These are phyloP conservation scores for Frieseomelitta varia DNA, from an alignment of 1,140 invertebrate genomes.

Conservation along the genomic window DNA sequence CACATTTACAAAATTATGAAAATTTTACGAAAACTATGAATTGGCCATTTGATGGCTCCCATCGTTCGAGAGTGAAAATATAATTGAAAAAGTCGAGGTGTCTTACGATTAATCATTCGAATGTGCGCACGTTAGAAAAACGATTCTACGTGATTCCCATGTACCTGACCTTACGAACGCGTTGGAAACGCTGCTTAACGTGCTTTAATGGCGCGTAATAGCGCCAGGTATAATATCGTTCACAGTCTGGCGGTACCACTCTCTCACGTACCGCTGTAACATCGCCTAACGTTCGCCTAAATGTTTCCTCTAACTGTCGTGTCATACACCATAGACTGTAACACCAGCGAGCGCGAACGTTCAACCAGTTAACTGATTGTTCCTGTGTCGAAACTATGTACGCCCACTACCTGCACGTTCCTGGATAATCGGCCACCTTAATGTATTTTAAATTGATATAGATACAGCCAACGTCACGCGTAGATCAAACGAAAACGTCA, in stretches of 20 bases:
- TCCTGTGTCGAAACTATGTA: slow-evolving; percentile 63
- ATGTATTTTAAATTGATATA: neutral
- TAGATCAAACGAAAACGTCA: no score
- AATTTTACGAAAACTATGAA: no score
- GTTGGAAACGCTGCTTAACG: slow-evolving; percentile 23
- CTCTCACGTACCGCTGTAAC: slow-evolving; percentile 1
- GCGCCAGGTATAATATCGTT: slow-evolving; percentile 33
- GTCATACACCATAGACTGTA: slow-evolving; percentile 15
- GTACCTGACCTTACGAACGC: slow-evolving; percentile 38
- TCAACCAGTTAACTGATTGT: slow-evolving; percentile 62
- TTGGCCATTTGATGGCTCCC: no score
- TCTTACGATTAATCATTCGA: no score
- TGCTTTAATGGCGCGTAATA: slow-evolving; percentile 36
- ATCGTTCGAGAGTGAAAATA: no score
- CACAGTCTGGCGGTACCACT: slow-evolving; percentile 3
- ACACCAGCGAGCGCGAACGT: slow-evolving; percentile 16
- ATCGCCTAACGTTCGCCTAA: slow-evolving; percentile 37
- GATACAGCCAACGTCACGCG: neutral
- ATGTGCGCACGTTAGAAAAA: neutral
- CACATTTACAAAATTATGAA: no score
- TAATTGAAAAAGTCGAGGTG: no score
- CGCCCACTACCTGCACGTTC: slow-evolving; percentile 45
- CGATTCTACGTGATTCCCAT: neutral
- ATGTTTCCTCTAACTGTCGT: slow-evolving; percentile 47
- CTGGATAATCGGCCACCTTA: neutral